These are phyloP conservation scores for Sebastes alutus DNA, from an alignment of 2,797 vertebrate genomes.

Conservation along the genomic window DNA sequence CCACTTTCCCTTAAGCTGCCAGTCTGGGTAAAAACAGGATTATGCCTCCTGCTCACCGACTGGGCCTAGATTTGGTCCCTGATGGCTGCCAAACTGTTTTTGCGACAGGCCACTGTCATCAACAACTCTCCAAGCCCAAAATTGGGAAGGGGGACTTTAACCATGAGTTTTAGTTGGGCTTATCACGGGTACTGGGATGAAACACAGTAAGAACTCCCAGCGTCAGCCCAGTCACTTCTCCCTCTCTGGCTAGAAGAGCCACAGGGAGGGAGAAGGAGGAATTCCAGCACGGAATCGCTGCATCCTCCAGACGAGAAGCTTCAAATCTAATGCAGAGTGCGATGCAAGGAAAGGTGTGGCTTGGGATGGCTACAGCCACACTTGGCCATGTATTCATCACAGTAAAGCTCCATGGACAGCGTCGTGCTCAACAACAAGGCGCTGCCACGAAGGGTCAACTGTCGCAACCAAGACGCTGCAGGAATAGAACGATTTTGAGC, in stretches of 20 bases:
- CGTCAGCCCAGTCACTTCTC: not conserved
- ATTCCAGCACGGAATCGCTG: not conserved
- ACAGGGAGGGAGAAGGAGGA: not conserved
- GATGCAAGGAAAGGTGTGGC: constrained; percentile 7
- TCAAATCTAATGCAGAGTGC: constrained; percentile 2
- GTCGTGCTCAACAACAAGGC: constrained; percentile 4
- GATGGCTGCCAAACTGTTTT: constrained; percentile 62
- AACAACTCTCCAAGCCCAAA: constrained; percentile 32
- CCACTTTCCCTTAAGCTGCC: constrained; percentile 75
- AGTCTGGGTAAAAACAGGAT: constrained; percentile 79
- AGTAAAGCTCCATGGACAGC: constrained; percentile 49
- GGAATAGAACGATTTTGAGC: constrained; percentile 17
- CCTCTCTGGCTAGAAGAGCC: not conserved
- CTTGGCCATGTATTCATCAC: constrained; percentile 45
- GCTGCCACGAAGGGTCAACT: constrained; percentile 29
- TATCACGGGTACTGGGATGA: constrained; percentile 1
- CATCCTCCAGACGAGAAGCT: constrained; percentile 16
- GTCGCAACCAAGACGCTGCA: constrained; percentile 21
- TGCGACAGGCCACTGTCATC: constrained; percentile 56
- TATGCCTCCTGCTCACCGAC: constrained; percentile 75
- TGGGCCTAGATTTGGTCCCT: constrained; percentile 70
- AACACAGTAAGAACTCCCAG: not conserved
- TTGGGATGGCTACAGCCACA: constrained; percentile 22
- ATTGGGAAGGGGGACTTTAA: constrained; percentile 25
- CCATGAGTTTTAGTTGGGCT: constrained; percentile 17